A percentile compares a stretch with the other conserved stretches of the same genome.
Evolutionary conservation across 1,140 invertebrate genomes (phyloP).

Genomic region (Orius insidiosus): DNA sequence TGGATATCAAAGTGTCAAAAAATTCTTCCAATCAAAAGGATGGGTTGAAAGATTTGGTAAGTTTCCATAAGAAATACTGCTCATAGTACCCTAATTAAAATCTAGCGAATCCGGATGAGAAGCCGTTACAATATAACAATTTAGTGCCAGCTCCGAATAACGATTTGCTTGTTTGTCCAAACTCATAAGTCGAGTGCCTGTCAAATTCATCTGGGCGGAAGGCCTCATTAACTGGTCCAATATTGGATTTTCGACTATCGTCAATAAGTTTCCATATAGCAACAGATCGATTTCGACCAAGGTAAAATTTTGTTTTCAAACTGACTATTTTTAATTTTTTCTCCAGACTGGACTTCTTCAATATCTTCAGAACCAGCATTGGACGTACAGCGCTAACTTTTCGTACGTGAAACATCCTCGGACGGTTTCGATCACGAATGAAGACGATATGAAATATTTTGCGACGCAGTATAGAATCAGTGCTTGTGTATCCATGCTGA

Average conservation of each 20-base stretch:
- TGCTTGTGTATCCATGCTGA: constrained; percentile 65
- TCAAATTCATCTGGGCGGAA: constrained; percentile 21
- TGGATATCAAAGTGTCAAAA: not conserved
- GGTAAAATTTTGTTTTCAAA: constrained; percentile 9
- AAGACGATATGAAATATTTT: constrained; percentile 74
- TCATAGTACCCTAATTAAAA: not conserved
- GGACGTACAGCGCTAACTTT: constrained; percentile 68
- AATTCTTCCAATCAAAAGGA: not conserved
- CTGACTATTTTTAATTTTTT: constrained; percentile 12
- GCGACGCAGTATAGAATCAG: constrained; percentile 78
- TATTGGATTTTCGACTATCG: constrained; percentile 16
- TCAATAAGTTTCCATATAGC: constrained; percentile 18
- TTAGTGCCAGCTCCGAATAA: not conserved
- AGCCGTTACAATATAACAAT: not conserved
- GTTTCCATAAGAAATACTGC: not conserved
- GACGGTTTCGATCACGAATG: constrained; percentile 69
- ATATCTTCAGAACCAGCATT: constrained; percentile 69
- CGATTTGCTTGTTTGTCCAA: constrained; percentile 18
- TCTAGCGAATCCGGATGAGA: constrained; percentile 3
- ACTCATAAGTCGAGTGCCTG: constrained; percentile 16
- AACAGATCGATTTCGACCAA: constrained; percentile 20
- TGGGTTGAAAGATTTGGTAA: constrained; percentile 8
- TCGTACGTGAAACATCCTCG: constrained; percentile 68
- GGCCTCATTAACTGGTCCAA: constrained; percentile 19
- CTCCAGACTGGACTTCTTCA: constrained; percentile 54